Evolutionary conservation across 2,797 vertebrate genomes (phyloP), one percentile per base, ranked within the genome.

Genomic region (Selene dorsalis): DNA sequence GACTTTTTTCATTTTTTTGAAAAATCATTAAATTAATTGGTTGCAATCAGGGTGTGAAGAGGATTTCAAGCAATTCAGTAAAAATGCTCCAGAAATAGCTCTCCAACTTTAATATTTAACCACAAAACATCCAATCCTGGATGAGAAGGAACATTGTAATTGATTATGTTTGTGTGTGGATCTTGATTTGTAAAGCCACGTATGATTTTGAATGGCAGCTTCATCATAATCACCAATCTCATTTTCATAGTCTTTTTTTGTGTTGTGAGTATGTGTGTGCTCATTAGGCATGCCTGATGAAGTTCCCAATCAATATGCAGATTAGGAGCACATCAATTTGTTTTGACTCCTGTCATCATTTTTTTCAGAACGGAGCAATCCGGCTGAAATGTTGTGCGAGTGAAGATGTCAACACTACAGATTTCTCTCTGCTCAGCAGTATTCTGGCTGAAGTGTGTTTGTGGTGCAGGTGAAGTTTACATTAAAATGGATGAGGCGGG

Each of bases 251-350:
- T 76, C 41, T 82, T 80, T 80, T 91, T 90, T 78, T 69, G 3
- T 30, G 66, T 90, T 26, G 52, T 55, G 52, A 26, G n/a, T n/a
- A 24, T 55, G 10, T 65, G 73, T 62, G 79, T n/a, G 20, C 91
- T 94, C 92, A 93, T 95, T 93, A 93, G 87, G 56, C 78, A 91
- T 82, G 92, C 80, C 84, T 94, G 94, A 94, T 94, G 91, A 94
- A 93, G 83, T 93, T 94, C 90, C 87, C 89, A 94, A 94, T 94
- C 92, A 95, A 93, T 94, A 94, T 95, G 93, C 88, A 94, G 93
- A 94, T 94, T 89, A 88, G 89, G 75, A 88, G 85, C 80, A 77
- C 88, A 90, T 93, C 89, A 90, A 91, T 93, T 91, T 86, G 91
- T 91, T 90, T 86, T 86, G 87, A 86, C 69, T 88, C 75, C 45